Evolutionary conservation across 1,140 invertebrate genomes (phyloP).

Genomic region (Lordiphosa mommai): DNA sequence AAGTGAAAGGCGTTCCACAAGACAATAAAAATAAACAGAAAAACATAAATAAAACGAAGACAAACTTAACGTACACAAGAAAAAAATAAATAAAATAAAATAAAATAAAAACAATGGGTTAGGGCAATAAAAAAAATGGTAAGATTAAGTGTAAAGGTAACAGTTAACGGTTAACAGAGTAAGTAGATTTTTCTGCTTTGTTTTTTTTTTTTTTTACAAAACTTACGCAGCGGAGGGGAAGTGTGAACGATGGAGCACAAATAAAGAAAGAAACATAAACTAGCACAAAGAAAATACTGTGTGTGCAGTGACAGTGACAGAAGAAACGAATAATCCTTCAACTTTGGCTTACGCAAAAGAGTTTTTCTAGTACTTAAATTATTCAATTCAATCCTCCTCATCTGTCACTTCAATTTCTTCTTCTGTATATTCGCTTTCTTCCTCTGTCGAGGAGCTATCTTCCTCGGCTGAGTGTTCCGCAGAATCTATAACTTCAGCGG

Average conservation of each 20-base stretch:
- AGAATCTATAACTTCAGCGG: background rate
- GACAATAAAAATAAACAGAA: constrained; percentile 43
- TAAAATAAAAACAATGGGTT: constrained; percentile 27
- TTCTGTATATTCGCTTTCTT: constrained; percentile 51
- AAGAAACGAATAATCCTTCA: no score
- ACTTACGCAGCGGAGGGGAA: constrained; percentile 68
- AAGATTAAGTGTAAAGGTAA: constrained; percentile 48
- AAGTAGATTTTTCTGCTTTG: constrained; percentile 13
- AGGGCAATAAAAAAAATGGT: constrained; percentile 23
- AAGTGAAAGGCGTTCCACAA: constrained; percentile 65
- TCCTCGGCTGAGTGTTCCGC: constrained; percentile 6
- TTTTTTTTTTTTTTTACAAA: constrained; percentile 25
- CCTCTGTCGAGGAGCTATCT: constrained; percentile 5
- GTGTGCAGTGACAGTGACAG: constrained; percentile 44
- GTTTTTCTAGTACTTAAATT: no score
- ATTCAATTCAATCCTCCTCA: no score
- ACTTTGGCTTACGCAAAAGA: no score
- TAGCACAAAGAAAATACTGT: constrained; percentile 42
- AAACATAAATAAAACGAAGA: constrained; percentile 22
- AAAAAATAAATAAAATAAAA: constrained; percentile 39
- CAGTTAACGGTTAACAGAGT: constrained; percentile 59
- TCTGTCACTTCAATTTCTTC: constrained; percentile 45
- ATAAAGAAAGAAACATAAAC: constrained; percentile 64
- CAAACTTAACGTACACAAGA: constrained; percentile 45
- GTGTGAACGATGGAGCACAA: constrained; percentile 74